Evolutionary conservation across 2,113 vertebrate genomes (phyloP), one percentile per base, ranked within the genome.

Genomic region (cattle (Bos taurus)): DNA sequence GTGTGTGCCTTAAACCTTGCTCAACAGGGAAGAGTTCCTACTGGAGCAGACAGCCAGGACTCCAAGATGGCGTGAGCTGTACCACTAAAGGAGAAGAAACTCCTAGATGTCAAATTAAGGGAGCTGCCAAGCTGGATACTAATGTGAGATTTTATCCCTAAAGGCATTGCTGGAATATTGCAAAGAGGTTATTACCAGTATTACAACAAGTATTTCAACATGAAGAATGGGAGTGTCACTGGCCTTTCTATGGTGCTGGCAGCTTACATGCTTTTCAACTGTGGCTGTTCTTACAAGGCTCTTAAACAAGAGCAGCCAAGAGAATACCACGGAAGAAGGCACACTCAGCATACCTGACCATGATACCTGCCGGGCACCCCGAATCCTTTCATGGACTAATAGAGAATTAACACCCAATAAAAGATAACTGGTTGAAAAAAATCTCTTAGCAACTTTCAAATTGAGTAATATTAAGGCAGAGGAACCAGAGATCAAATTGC

Each of bases 151-250:
- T 99, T 99, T 98, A 99, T 99, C 12, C 99, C 99, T 25, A 98
- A 98, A 2, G 99, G 99, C 43, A 77, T 99, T 64, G 0, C 96
- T 2, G 78, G 97, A 9, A 98, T 99, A 6, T 43, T 0, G 14
- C 98, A 97, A 16, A 98, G 99, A 99, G 99, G 99, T 78, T 98
- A 99, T 0, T 54, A 99, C 15, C 98, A 99, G 93, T 99, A 99
- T 97, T 99, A 98, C 97, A 99, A 99, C 98, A 99, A 99, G 98
- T 99, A 99, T 91, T 99, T 99, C 88, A 98, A 99, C 0, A 99
- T 99, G 96, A 99, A 85, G 99, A 99, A 99, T 88, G 99, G 99
- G 19, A 99, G 99, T 54, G 97, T 99, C 0, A 99, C 98, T 0
- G 99, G 99, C 0, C 0, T 99, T 7, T 98, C 99, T 6, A 99